Conservation (phyloP, 2,888 invertebrate species). For the Poecilobothrus nobilitatus region DNA sequence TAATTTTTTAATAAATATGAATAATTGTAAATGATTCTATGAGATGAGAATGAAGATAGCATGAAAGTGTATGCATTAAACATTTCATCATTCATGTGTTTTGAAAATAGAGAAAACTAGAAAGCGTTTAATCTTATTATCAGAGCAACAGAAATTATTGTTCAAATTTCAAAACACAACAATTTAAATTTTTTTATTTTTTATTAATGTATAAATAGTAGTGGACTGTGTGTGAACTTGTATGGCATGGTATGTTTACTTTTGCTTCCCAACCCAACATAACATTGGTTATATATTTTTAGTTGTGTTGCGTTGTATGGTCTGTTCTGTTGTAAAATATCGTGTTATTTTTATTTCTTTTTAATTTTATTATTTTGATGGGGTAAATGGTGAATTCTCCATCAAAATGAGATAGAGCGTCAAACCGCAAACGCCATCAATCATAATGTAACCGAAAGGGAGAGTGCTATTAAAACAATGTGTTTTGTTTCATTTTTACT, state of each 20-base stretch:
- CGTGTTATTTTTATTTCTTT: not conserved
- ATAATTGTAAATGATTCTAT: not conserved
- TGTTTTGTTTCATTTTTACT: not conserved
- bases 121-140: not conserved
- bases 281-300: not conserved
- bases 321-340: not conserved
- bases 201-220: not conserved
- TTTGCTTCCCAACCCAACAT: too few relatives aligned
- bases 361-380: slow-evolving; percentile 4
- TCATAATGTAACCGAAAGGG: slow-evolving; percentile 28
- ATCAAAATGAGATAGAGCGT: slow-evolving; percentile 13
- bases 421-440: slow-evolving; percentile 25
- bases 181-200: too few relatives aligned
- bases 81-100: not conserved
- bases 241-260: too few relatives aligned
- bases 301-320: not conserved
- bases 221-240: not conserved
- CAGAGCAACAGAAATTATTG: too few relatives aligned
- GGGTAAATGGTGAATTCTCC: not conserved
- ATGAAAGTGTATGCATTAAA: too few relatives aligned
- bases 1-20: not conserved
- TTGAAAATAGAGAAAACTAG: not conserved
- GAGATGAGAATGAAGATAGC: too few relatives aligned
- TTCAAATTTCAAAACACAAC: too few relatives aligned
- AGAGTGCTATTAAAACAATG: slow-evolving; percentile 27